phyloP scores from a whole-genome alignment of 2,113 vertebrate genomes.

The Eudorcas thomsonii region DNA sequence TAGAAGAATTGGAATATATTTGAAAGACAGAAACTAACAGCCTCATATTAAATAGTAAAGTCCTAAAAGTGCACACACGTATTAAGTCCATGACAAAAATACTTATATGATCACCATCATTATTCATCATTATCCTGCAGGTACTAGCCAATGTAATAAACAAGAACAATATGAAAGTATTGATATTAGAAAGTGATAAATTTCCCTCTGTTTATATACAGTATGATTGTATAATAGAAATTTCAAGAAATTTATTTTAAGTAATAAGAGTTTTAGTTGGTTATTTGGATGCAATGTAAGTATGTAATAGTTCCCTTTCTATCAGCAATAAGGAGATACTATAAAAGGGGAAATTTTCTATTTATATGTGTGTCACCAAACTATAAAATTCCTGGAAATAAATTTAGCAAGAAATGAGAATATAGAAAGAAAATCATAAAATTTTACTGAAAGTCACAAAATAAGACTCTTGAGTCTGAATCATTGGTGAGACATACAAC shows the following conservation, averaged over 20 bases:
- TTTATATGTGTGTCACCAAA: neutral
- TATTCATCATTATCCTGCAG: neutral
- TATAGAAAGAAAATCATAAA: neutral
- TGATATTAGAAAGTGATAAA: neutral
- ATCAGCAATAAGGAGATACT: neutral
- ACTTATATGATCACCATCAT: fast-evolving
- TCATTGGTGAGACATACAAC: neutral
- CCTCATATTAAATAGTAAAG: neutral
- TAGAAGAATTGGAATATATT: neutral
- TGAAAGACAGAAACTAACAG: neutral
- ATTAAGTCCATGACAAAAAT: neutral
- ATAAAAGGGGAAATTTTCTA: neutral
- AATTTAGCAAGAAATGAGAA: neutral
- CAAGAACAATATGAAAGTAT: neutral
- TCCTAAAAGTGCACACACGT: neutral
- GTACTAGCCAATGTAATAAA: neutral
- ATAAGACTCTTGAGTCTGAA: neutral
- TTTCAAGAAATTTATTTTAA: neutral
- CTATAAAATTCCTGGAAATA: neutral
- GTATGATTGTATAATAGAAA: neutral
- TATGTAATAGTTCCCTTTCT: neutral
- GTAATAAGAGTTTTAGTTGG: neutral
- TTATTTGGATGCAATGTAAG: neutral
- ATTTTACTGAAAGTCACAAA: neutral
- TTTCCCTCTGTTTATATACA: neutral